Percentiles rank a stretch among this genome's conserved stretches.
Evolutionary conservation across 2,797 vertebrate genomes (phyloP).

Genomic region (Rhadinocentrus ornatus): DNA sequence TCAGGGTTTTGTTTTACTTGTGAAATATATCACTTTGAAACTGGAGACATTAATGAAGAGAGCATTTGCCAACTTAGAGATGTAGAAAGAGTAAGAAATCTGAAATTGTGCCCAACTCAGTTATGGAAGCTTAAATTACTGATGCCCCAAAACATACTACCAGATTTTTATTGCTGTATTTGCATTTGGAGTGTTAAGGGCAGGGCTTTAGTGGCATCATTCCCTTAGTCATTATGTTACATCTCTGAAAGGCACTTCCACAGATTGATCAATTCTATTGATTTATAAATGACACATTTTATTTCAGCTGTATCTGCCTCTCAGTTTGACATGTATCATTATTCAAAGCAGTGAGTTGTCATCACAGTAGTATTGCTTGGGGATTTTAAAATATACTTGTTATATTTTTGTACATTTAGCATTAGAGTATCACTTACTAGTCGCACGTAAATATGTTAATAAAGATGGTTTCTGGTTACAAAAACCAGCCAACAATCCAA

Average conservation of each 20-base stretch:
- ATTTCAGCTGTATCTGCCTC: slow-evolving; percentile 63
- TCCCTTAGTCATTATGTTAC: slow-evolving; percentile 28
- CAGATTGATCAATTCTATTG: slow-evolving; percentile 51
- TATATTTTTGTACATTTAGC: background rate
- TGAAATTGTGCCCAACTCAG: slow-evolving; percentile 13
- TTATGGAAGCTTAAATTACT: background rate
- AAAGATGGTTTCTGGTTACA: background rate
- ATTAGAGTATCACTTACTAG: too few species aligned
- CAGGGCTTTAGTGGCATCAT: background rate
- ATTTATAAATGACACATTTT: slow-evolving; percentile 69
- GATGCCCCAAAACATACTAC: background rate
- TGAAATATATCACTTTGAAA: slow-evolving; percentile 9
- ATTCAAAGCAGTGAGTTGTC: background rate
- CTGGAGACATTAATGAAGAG: background rate
- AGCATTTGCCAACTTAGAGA: background rate
- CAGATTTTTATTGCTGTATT: slow-evolving; percentile 10
- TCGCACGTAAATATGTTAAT: background rate
- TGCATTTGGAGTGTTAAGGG: background rate
- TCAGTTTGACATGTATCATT: slow-evolving; percentile 54
- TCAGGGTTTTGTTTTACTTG: slow-evolving; percentile 21
- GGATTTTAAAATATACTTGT: background rate
- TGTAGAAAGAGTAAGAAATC: background rate
- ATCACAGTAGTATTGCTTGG: background rate
- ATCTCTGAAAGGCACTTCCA: slow-evolving; percentile 51
- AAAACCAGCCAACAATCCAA: background rate